These are phyloP conservation scores for Planococcus citri DNA, from an alignment of 1,140 invertebrate genomes.

Conservation along the genomic window DNA sequence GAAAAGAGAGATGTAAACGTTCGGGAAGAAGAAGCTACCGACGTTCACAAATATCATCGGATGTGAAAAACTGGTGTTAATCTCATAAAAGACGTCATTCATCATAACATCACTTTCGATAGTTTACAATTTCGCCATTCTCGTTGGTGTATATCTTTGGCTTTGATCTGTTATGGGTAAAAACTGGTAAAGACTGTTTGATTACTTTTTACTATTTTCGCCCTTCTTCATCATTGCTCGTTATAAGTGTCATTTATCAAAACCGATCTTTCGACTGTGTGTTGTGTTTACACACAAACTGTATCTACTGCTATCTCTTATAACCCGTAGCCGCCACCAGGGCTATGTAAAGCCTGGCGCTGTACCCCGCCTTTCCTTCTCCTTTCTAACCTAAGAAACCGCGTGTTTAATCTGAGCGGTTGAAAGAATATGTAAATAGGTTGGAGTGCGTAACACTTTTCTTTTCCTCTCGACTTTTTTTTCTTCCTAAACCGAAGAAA, in stretches of 20 bases:
- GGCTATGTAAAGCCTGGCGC: no score
- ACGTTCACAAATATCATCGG: no score
- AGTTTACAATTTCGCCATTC: background rate
- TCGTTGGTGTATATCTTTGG: background rate
- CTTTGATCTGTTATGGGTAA: conserved; percentile 2
- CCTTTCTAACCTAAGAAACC: background rate
- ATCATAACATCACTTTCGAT: conserved; percentile 18
- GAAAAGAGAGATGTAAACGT: no score
- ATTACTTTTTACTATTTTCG: conserved; percentile 12
- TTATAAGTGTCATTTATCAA: conserved; percentile 19
- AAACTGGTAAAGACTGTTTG: conserved; percentile 16
- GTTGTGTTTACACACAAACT: conserved; percentile 10
- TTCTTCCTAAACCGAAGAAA: background rate
- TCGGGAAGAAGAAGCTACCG: no score
- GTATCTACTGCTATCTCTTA: no score
- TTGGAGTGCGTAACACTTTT: background rate
- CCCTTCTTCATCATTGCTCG: background rate
- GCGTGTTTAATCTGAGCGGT: background rate
- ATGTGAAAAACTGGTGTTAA: background rate
- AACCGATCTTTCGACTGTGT: background rate
- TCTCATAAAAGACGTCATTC: background rate
- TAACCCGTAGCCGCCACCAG: background rate
- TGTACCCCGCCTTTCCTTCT: no score
- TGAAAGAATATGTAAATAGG: background rate
- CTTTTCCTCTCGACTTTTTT: background rate